Evolutionary conservation across 2,888 invertebrate genomes (phyloP), one percentile per base, ranked within the genome.

Genomic region (Notodromas monacha): DNA sequence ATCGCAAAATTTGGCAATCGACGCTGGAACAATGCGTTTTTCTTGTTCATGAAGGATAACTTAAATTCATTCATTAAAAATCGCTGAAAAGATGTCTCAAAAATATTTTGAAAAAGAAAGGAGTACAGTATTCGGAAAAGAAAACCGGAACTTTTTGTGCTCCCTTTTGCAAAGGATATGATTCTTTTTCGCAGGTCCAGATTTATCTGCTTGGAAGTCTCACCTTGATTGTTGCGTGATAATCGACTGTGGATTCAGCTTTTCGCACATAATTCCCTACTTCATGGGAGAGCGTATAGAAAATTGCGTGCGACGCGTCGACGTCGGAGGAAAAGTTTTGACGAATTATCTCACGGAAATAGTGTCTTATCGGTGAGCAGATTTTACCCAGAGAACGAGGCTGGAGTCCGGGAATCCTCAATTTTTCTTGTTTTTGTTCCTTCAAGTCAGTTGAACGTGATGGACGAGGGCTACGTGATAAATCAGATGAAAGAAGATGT

Each of bases 401-500:
- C 21, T 21, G 21, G 21, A 21, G 21, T n/a, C n/a, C 8, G n/a
- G 21, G n/a, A 21, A 8, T 21, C 6, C 6, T 21, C 8, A 8
- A 8, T 21, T 21, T 21, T 33, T 33, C 11, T 13, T 21, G 36
- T 21, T 29, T 4, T 34, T 16, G 26, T 35, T 36, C 30, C 30
- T 39, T 42, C n/a, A 40, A 56, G 68, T 26, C 89, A 92, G 45
- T 51, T 92, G 28, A 79, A 96, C 55, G 86, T 99, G 0, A 81
- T 89, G 79, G 89, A 92, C 46, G 96, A 96, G 50, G 84, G 86
- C 0, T 27, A 34, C 13, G 84, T 96, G 1, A 79, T 96, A 29
- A 96, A 96, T 51, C 89, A 96, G 53, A 73, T 70, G 1, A 99
- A 99, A 49, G 96, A 99, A 51, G 92, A 96, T 46, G 65, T 73